These are phyloP conservation scores for Agrypnus murinus DNA, from an alignment of 2,888 invertebrate species.

Conservation along the genomic window DNA sequence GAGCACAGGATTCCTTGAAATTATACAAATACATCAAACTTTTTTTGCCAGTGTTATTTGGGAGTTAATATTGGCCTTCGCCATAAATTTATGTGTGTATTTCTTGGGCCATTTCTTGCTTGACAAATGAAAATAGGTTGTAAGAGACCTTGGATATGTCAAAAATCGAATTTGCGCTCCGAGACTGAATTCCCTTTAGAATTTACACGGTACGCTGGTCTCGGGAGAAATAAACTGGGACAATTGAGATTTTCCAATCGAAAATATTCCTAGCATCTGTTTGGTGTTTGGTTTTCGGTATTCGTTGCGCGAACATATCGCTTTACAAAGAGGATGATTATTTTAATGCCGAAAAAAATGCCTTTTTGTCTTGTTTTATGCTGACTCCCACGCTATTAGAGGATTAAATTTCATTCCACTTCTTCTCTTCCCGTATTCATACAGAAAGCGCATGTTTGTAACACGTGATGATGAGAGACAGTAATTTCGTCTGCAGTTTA, in stretches of 20 bases:
- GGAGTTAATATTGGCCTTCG: conserved; percentile 7
- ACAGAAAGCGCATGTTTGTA: conserved; percentile 20
- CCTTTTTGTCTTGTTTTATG: conserved; percentile 11
- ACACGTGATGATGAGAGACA: conserved; percentile 25
- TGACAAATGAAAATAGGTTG: conserved; percentile 29
- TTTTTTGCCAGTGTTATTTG: conserved; percentile 14
- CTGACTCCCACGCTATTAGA: conserved; percentile 29
- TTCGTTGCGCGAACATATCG: conserved; percentile 9
- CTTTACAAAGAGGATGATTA: conserved; percentile 18
- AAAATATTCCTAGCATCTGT: conserved; percentile 20
- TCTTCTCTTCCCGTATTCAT: conserved; percentile 11
- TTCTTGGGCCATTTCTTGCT: conserved; percentile 21
- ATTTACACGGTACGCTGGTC: conserved; percentile 30
- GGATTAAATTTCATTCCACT: conserved; percentile 28
- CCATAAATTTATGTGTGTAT: conserved; percentile 25
- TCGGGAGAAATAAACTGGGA: conserved; percentile 24
- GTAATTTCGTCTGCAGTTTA: conserved; percentile 26
- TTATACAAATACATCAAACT: conserved; percentile 12
- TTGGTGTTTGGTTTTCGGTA: conserved; percentile 6
- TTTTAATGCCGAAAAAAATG: conserved; percentile 18
- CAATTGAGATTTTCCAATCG: conserved; percentile 31
- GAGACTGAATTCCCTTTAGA: conserved; percentile 19
- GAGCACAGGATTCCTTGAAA: not conserved
- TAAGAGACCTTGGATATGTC: conserved; percentile 17
- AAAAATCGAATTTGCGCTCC: conserved; percentile 25